Base-by-base conservation (phyloP, 37 sponge, comb jelly and placozoan species). In the Trichoplax adhaerens region DNA sequence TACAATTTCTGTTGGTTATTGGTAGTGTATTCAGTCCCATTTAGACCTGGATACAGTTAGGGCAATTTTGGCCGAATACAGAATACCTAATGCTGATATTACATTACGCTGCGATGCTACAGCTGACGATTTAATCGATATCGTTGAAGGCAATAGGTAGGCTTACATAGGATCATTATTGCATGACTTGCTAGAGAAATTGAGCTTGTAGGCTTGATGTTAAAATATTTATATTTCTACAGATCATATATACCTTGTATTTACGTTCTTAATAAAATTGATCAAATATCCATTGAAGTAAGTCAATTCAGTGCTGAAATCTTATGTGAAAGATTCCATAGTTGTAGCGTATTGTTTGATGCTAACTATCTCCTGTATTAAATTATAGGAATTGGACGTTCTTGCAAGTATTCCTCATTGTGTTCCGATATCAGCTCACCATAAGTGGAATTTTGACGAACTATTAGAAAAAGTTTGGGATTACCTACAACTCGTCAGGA, bases 361-460 rank as follows among this genome's bases (percentile, higher is more conserved):
- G 29, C 29, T 10, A 50, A 7, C 48, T 66, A 66, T 7, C 7
- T 52, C 58, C 56, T 65, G 56, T 65, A 76, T 78, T 8, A 71
- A 58, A 52, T 65, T 79, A n/a, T 72, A 91, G 83, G 99, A 98
- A 65, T 63, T 98, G 79, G 99, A 98, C 68, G 90, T 98, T 55
- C 92, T 98, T 59, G 92, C 92, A 83, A 84, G 74, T 53, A 83
- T 98, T 5, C 99, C 99, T n/a, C 99, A 98, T 62, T 78, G 85
- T 0, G 99, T 98, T 1, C 94, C 99, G 1, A 89, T 98, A 52
- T 98, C 99, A 5, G 99, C 99, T 5, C 99, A 98, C 65, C 99
- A 98, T 81, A 98, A 93, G 70, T 98, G 99, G 99, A 98, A 98
- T 69, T 98, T 98, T 80, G 99, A 98, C 57, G 99, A 98, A 72